phyloP scores from a whole-genome alignment of 1,140 invertebrate genomes.

The Drosophila guanche region DNA sequence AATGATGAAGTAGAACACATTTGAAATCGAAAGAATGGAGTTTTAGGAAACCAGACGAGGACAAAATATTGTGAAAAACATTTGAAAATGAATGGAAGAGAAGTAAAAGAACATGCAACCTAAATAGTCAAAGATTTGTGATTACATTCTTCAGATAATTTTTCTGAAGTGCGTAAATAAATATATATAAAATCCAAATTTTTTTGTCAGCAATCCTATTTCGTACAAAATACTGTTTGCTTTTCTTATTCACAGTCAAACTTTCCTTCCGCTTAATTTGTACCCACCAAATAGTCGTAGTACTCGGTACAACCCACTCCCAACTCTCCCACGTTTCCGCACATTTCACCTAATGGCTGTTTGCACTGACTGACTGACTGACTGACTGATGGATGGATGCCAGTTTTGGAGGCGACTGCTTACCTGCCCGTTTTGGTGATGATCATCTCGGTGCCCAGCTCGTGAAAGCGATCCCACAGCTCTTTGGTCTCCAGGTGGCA shows the following conservation, averaged over 20 bases:
- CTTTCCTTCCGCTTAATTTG: background rate
- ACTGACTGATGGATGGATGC: slow-evolving; percentile 7
- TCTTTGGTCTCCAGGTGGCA: slow-evolving; percentile 97
- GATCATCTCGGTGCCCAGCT: slow-evolving; percentile 98
- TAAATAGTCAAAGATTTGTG: no score
- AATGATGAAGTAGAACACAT: slow-evolving; percentile 2
- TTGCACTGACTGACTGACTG: slow-evolving; percentile 39
- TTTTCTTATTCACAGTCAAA: no score
- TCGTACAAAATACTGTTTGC: no score
- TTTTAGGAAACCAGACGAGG: slow-evolving; percentile 29
- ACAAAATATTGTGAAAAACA: slow-evolving; percentile 1
- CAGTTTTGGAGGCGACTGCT: slow-evolving; percentile 64
- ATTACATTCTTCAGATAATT: no score
- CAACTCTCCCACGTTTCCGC: slow-evolving; percentile 23
- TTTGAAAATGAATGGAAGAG: background rate
- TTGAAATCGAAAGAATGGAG: slow-evolving; percentile 5
- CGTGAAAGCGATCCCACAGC: slow-evolving; percentile 96
- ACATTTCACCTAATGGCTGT: slow-evolving; percentile 39
- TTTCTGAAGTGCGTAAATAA: background rate
- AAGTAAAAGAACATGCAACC: background rate
- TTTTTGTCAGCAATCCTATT: background rate
- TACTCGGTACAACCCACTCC: background rate
- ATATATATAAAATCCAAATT: background rate
- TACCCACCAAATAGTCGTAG: no score
- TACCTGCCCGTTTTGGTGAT: slow-evolving; percentile 99